phyloP scores from a whole-genome alignment of 2,888 invertebrate species.

The Eueremaeus valkanovi region DNA sequence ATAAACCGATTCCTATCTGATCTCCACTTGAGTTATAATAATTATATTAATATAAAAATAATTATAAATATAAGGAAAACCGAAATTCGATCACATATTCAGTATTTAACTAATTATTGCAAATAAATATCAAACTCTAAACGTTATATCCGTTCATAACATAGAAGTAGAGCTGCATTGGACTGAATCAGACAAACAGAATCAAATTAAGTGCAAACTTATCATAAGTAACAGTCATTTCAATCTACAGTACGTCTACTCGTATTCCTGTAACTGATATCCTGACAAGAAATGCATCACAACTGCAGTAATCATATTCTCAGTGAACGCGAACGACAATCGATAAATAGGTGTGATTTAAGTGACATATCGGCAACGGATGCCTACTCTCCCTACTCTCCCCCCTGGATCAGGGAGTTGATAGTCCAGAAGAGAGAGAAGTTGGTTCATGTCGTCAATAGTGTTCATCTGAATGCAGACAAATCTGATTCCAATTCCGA shows the following conservation, averaged over 20 bases:
- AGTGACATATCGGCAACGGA: too few species aligned
- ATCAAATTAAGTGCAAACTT: not conserved
- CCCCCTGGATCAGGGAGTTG: slow-evolving; percentile 17
- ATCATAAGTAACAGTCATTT: not conserved
- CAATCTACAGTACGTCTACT: not conserved
- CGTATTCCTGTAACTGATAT: slow-evolving; percentile 33
- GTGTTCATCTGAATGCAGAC: not conserved
- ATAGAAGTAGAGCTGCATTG: too few species aligned
- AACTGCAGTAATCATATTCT: not conserved
- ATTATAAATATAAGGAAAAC: not conserved
- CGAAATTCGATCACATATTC: not conserved
- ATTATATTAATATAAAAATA: not conserved
- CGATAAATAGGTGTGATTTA: slow-evolving; percentile 10
- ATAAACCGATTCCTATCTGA: not conserved
- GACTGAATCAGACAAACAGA: too few species aligned
- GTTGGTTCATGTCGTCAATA: slow-evolving; percentile 22
- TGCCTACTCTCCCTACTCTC: not conserved
- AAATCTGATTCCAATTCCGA: not conserved
- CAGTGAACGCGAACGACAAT: slow-evolving; percentile 1
- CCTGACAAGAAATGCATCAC: slow-evolving; percentile 15
- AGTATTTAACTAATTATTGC: not conserved
- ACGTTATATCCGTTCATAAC: not conserved
- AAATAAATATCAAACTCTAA: not conserved
- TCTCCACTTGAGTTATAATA: not conserved
- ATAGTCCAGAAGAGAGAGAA: not conserved